Conservation (phyloP, 1,140 invertebrate species). For the Drosophila pruinosa region DNA sequence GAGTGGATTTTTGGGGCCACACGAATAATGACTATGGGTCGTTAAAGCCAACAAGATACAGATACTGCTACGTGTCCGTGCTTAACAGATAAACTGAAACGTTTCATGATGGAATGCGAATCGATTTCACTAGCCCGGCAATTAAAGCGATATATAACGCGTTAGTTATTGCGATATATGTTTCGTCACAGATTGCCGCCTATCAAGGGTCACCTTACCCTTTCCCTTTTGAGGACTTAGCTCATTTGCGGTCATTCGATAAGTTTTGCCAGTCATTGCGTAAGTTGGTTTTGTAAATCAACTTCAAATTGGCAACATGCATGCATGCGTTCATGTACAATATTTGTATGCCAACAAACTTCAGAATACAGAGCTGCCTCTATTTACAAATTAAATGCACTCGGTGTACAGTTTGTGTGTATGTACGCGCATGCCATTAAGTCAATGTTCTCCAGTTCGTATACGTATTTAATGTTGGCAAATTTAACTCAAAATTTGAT, state of each 20-base stretch:
- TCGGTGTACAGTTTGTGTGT: not conserved
- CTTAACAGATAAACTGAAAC: slow-evolving; percentile 35
- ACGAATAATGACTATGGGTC: slow-evolving; percentile 30
- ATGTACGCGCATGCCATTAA: slow-evolving; percentile 10
- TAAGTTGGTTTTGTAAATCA: slow-evolving; percentile 38
- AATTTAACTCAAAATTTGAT: slow-evolving; percentile 18
- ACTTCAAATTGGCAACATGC: slow-evolving; percentile 38
- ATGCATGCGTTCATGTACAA: slow-evolving; percentile 16
- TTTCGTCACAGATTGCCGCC: not conserved
- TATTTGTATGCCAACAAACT: slow-evolving; percentile 39
- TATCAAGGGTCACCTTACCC: not conserved
- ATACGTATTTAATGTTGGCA: slow-evolving; percentile 4
- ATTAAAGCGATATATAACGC: slow-evolving; percentile 21
- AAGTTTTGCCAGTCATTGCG: slow-evolving; percentile 20
- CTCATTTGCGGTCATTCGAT: slow-evolving; percentile 13
- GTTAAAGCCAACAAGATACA: slow-evolving; percentile 22
- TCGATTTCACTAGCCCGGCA: slow-evolving; percentile 9
- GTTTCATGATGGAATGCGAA: slow-evolving; percentile 9
- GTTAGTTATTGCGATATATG: not conserved
- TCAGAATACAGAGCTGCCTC: slow-evolving; percentile 25
- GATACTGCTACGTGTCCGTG: slow-evolving; percentile 32
- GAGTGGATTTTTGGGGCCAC: slow-evolving; percentile 48
- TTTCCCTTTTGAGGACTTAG: not conserved
- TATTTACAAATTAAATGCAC: slow-evolving; percentile 45
- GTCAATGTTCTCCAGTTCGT: not conserved